Evolutionary conservation across 2,113 vertebrate species (phyloP).

Genomic region (Mirounga angustirostris): DNA sequence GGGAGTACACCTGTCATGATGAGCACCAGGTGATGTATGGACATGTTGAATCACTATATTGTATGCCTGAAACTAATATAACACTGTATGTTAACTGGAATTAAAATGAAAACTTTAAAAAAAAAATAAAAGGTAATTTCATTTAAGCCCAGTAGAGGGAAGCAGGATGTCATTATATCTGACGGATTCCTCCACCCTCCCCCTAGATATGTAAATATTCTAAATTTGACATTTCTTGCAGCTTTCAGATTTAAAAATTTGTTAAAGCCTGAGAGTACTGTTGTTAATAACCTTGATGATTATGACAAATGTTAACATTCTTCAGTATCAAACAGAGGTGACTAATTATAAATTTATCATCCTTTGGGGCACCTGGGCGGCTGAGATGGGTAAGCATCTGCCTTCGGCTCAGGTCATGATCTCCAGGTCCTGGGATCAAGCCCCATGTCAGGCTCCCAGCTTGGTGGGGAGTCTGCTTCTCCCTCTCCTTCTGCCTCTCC

Average conservation of each 20-base stretch:
- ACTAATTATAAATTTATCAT: slow-evolving; percentile 1
- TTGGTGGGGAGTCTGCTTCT: too few relatives aligned
- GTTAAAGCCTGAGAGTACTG: not conserved
- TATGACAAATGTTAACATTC: not conserved
- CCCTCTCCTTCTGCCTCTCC: too few relatives aligned
- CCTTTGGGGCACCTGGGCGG: not conserved
- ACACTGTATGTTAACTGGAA: not conserved
- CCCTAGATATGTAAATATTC: not conserved
- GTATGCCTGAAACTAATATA: not conserved
- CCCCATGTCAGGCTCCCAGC: too few relatives aligned
- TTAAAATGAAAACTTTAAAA: not conserved
- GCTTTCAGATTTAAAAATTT: not conserved
- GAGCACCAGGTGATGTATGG: not conserved
- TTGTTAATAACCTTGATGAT: not conserved
- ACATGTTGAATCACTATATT: not conserved
- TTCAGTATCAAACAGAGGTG: not conserved
- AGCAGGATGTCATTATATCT: not conserved
- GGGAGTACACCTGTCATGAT: not conserved
- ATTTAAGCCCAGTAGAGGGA: slow-evolving; percentile 41
- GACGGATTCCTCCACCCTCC: not conserved
- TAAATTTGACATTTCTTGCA: not conserved
- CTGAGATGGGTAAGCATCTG: not conserved
- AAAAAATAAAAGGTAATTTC: slow-evolving; percentile 17
- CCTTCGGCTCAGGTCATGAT: not conserved
- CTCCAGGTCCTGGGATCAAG: not conserved